Evolutionary conservation across 2,113 vertebrate genomes (phyloP).

Genomic region (Stictonetta naevosa): DNA sequence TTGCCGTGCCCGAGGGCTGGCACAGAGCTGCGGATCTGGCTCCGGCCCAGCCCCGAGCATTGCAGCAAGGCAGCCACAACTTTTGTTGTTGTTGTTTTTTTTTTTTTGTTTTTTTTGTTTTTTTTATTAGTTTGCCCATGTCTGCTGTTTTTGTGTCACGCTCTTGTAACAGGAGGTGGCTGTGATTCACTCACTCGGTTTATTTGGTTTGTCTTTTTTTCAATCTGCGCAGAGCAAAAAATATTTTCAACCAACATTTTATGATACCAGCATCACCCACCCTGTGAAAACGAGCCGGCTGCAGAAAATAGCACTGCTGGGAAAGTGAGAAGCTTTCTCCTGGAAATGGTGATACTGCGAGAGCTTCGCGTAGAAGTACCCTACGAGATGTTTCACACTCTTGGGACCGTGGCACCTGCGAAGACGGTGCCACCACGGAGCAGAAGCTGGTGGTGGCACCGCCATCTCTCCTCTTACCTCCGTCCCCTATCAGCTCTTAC

Average conservation of each 20-base stretch:
- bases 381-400: neutral
- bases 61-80: neutral
- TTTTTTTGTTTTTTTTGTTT: too few relatives aligned
- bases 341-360: slow-evolving; percentile 61
- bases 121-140: neutral
- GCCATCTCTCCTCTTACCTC: neutral
- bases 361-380: slow-evolving; percentile 42
- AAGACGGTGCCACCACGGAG: neutral
- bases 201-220: slow-evolving; percentile 8
- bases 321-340: slow-evolving; percentile 64
- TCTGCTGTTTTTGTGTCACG: neutral
- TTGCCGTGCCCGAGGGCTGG: neutral
- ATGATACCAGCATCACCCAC: neutral
- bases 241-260: slow-evolving; percentile 4
- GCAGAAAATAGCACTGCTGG: slow-evolving; percentile 30
- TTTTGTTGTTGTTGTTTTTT: neutral
- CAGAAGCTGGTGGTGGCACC: neutral
- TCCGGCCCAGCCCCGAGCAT: neutral
- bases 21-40: neutral
- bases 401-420: neutral
- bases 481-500: neutral
- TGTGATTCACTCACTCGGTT: slow-evolving; percentile 25
- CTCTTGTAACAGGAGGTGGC: slow-evolving; percentile 17
- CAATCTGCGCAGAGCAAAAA: slow-evolving; percentile 2
- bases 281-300: neutral